A percentile compares a stretch with the other conserved stretches of the same genome.
Evolutionary conservation across 2,113 vertebrate genomes (phyloP).

Genomic region (Trochalopteron elliotii): DNA sequence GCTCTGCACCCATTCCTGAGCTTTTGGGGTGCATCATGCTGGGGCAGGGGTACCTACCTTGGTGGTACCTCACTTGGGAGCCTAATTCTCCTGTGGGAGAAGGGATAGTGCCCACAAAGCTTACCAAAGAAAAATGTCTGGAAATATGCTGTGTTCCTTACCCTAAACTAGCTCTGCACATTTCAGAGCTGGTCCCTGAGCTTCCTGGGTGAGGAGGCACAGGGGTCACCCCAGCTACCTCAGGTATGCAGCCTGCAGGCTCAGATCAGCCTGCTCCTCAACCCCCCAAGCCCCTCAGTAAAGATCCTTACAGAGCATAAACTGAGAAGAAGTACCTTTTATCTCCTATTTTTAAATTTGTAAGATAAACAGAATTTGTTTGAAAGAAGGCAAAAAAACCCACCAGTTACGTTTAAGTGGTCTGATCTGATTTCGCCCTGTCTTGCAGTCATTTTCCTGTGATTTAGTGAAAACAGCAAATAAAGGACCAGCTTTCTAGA

Average conservation of each 20-base stretch:
- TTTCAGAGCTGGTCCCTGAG: accelerated
- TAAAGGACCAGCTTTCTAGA: neutral
- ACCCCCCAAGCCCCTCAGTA: no score
- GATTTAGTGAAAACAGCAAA: neutral
- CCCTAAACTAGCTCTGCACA: neutral
- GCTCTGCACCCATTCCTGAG: neutral
- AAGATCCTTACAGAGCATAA: neutral
- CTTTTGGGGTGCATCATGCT: neutral
- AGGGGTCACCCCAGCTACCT: neutral
- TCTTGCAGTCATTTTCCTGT: neutral
- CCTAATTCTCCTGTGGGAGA: neutral
- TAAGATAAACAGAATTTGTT: neutral
- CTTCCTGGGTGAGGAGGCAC: neutral
- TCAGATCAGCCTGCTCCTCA: neutral
- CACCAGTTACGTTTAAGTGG: neutral
- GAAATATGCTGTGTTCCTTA: neutral
- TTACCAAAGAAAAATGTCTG: neutral
- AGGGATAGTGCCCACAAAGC: accelerated
- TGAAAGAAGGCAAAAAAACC: neutral
- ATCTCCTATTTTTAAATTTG: neutral
- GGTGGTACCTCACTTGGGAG: accelerated
- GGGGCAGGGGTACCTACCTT: accelerated
- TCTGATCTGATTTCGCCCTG: neutral
- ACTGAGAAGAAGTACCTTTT: neutral
- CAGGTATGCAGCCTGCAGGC: neutral